Conservation (phyloP, 2,888 invertebrate species). For the Drosophila merina region DNA sequence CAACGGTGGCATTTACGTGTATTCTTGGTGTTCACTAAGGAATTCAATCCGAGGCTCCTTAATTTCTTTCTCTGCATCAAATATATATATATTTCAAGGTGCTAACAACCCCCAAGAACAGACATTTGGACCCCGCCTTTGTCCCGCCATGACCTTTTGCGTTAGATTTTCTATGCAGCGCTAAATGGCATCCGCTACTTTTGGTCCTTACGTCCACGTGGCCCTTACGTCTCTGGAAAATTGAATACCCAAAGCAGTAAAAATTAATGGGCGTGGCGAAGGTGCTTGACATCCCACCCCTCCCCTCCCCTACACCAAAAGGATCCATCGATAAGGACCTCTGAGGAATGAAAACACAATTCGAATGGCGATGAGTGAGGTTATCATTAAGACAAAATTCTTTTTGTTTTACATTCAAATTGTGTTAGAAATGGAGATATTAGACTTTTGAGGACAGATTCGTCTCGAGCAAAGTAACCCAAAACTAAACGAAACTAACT, state of each 20-base stretch:
- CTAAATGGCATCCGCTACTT: conserved; percentile 56
- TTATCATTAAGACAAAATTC: conserved; percentile 1
- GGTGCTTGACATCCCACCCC: conserved; percentile 46
- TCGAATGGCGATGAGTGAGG: neutral
- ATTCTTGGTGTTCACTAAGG: neutral
- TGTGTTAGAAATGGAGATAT: neutral
- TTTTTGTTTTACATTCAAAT: conserved; percentile 1
- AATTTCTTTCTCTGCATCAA: too few relatives aligned
- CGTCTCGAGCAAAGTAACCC: conserved; percentile 1
- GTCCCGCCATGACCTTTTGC: conserved; percentile 56
- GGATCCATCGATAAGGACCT: neutral
- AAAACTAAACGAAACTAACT: neutral
- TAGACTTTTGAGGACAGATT: neutral
- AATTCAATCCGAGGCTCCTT: neutral
- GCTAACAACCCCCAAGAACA: conserved; percentile 7
- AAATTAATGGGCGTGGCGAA: conserved; percentile 75
- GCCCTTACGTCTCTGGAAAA: conserved; percentile 50
- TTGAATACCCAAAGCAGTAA: conserved; percentile 74
- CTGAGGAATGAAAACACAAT: neutral
- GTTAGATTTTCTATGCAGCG: conserved; percentile 75
- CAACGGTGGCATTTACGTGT: neutral
- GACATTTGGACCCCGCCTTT: neutral
- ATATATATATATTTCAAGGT: conserved; percentile 39
- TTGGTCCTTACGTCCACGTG: conserved; percentile 51
- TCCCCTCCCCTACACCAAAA: neutral